phyloP scores from a whole-genome alignment of 2,113 vertebrate species.

The Dendropsophus ebraccatus region DNA sequence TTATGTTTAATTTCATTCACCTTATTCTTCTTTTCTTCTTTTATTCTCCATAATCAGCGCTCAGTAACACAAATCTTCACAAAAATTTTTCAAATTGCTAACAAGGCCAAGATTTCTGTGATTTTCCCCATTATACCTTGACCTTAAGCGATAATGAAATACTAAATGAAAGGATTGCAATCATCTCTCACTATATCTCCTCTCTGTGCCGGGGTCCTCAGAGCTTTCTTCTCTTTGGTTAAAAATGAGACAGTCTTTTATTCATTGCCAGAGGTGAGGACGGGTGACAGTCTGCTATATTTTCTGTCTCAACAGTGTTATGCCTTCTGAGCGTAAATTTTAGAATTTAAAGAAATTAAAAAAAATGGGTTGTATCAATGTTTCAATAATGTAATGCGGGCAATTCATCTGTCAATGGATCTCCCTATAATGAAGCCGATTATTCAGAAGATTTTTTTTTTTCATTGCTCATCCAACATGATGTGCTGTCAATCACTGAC shows the following conservation, averaged over 20 bases:
- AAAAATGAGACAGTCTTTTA: constrained; percentile 36
- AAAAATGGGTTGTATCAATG: background rate
- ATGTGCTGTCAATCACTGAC: too few species aligned
- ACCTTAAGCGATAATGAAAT: constrained; percentile 47
- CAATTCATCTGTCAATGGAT: too few species aligned
- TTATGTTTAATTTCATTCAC: constrained; percentile 7
- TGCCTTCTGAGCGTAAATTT: background rate
- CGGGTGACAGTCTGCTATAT: background rate
- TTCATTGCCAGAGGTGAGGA: constrained; percentile 14
- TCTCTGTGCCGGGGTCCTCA: constrained; percentile 7
- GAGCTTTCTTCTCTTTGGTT: constrained; percentile 16
- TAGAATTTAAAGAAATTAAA: background rate
- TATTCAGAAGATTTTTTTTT: too few species aligned
- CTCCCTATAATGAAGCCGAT: too few species aligned
- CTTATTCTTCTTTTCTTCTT: constrained; percentile 2
- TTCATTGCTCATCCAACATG: too few species aligned
- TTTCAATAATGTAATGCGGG: background rate
- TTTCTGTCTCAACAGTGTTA: background rate
- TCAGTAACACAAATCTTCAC: constrained; percentile 5
- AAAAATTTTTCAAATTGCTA: constrained; percentile 16
- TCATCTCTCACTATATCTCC: constrained; percentile 18
- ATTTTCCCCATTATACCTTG: constrained; percentile 24
- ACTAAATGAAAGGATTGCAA: constrained; percentile 44
- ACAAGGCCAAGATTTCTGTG: constrained; percentile 34
- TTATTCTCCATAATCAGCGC: constrained; percentile 11